These are phyloP conservation scores for Acarapis woodi DNA, from an alignment of 1,140 invertebrate species.

Conservation along the genomic window DNA sequence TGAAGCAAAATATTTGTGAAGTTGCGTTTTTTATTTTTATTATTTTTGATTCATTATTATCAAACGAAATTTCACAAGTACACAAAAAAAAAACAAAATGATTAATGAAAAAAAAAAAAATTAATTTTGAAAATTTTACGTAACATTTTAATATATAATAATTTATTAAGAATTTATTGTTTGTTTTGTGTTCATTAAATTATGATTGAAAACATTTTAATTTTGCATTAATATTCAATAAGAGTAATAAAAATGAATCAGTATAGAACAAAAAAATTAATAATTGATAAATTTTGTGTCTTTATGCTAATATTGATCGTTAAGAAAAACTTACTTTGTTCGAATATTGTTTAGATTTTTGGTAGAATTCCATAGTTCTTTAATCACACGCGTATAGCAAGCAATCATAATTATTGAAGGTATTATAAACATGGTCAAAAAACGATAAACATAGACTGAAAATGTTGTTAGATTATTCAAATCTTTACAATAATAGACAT, in stretches of 20 bases:
- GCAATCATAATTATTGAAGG: constrained; percentile 23
- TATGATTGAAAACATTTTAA: not conserved
- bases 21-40: no score
- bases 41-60: no score
- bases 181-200: not conserved
- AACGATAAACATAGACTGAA: constrained; percentile 21
- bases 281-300: not conserved
- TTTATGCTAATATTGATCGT: not conserved
- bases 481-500: constrained; percentile 19
- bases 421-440: constrained; percentile 21
- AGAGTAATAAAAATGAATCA: not conserved
- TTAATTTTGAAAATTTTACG: no score
- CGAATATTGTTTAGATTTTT: constrained; percentile 17
- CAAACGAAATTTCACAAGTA: no score
- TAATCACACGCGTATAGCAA: constrained; percentile 25
- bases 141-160: no score
- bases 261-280: not conserved
- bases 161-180: not conserved
- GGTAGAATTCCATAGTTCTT: constrained; percentile 25
- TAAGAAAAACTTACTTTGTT: not conserved
- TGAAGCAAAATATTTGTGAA: no score
- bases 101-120: no score
- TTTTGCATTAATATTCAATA: not conserved
- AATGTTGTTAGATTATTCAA: constrained; percentile 12
- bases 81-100: no score